These are phyloP conservation scores for Petrocephalus microphthalmus DNA, from an alignment of 2,113 vertebrate species.

Conservation along the genomic window DNA sequence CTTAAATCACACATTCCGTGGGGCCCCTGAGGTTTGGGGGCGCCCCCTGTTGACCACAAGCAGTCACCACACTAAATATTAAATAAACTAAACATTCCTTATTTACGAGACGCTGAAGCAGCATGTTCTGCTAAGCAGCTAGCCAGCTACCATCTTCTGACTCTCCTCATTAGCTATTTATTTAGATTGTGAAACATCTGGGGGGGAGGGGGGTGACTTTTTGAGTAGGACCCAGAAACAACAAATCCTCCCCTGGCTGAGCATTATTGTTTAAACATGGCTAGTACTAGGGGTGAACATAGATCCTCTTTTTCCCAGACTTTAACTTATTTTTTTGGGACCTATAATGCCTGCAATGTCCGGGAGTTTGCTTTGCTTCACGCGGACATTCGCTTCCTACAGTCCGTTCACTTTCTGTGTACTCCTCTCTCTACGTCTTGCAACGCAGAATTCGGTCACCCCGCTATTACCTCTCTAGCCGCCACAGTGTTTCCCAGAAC, in stretches of 20 bases:
- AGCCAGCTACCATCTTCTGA: background rate
- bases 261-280: background rate
- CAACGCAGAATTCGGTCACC: background rate
- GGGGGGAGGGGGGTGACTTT: background rate
- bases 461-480: background rate
- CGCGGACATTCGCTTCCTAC: background rate
- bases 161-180: background rate
- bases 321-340: background rate
- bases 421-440: no score
- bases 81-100: background rate
- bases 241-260: background rate
- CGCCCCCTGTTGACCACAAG: background rate
- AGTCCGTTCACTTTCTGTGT: background rate
- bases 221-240: background rate
- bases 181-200: background rate
- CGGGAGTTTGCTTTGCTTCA: background rate
- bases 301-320: background rate
- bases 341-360: background rate
- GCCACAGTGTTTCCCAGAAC: background rate
- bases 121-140: background rate
- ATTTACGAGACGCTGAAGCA: background rate
- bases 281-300: background rate
- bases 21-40: background rate
- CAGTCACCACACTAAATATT: background rate
- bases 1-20: background rate